phyloP scores from a whole-genome alignment of 2,888 invertebrate genomes.

The Homarus gammarus region DNA sequence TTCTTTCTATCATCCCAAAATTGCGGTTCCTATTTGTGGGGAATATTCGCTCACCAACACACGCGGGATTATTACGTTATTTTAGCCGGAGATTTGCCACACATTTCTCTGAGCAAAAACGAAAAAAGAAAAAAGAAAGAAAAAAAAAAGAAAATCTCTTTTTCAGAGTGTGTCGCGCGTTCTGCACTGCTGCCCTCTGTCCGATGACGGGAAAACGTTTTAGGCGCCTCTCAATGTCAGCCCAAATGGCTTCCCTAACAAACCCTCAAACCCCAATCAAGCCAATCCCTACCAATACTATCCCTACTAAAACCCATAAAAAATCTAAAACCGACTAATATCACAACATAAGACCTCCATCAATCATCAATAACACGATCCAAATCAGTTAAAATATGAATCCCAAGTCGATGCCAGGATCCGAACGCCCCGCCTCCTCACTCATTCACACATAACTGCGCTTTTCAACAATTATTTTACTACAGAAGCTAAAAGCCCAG shows the following conservation, averaged over 20 bases:
- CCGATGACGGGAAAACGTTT: conserved; percentile 45
- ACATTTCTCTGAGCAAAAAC: neutral
- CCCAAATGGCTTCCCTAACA: neutral
- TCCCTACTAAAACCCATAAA: no score
- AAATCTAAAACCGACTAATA: no score
- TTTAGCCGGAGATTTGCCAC: neutral
- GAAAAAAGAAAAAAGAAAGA: conserved; percentile 21
- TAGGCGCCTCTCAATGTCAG: conserved; percentile 32
- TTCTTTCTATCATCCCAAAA: conserved; percentile 3
- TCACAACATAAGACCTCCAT: no score
- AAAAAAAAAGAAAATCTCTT: neutral
- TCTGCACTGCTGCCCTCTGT: conserved; percentile 44
- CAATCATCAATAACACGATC: no score
- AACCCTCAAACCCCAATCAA: no score
- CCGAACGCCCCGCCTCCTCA: conserved; percentile 57
- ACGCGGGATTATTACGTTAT: no score
- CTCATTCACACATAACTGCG: conserved; percentile 65
- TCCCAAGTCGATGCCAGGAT: neutral
- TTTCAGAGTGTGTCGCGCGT: conserved; percentile 17
- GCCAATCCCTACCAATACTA: no score
- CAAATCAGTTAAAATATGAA: neutral
- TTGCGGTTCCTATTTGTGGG: neutral
- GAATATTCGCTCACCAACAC: no score
- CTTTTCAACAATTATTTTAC: conserved; percentile 65
- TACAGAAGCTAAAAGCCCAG: conserved; percentile 54